A percentile compares a stretch with the other conserved stretches of the same genome.
Evolutionary conservation across 2,113 vertebrate species (phyloP).

Genomic region (Cinclus cinclus): DNA sequence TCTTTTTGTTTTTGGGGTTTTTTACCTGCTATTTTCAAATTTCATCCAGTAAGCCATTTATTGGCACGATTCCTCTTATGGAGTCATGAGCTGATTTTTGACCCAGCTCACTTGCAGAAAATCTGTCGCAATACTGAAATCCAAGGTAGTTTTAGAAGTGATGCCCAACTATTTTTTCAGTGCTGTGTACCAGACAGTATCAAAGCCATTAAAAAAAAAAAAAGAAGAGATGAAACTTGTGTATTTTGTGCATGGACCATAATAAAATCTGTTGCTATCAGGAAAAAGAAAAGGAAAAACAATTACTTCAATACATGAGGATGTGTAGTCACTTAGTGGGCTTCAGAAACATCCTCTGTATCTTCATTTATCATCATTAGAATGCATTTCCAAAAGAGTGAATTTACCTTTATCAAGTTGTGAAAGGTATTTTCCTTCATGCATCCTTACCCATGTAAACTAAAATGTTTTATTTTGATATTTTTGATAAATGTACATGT

Average conservation of each 20-base stretch:
- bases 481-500: not conserved
- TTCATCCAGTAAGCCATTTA: not conserved
- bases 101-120: not conserved
- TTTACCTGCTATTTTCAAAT: not conserved
- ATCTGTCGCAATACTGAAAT: not conserved
- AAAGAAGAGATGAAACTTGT: not conserved
- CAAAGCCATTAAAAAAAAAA: not conserved
- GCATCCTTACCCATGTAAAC: constrained; percentile 27
- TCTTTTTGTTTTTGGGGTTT: not conserved
- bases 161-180: not conserved
- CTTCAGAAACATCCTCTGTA: not conserved
- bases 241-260: not conserved
- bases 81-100: not conserved
- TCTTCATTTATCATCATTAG: constrained; percentile 63
- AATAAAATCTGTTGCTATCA: not conserved
- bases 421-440: constrained; percentile 25
- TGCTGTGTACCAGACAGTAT: not conserved
- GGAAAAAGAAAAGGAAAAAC: not conserved
- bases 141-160: not conserved
- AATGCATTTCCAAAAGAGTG: constrained; percentile 22
- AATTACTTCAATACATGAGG: not conserved
- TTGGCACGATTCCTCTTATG: not conserved
- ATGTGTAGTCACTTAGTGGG: not conserved
- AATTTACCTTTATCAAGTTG: not conserved
- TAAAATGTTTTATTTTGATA: constrained; percentile 51